Evolutionary conservation across 2,888 invertebrate species (phyloP).

Genomic region (Apamea epomidion): DNA sequence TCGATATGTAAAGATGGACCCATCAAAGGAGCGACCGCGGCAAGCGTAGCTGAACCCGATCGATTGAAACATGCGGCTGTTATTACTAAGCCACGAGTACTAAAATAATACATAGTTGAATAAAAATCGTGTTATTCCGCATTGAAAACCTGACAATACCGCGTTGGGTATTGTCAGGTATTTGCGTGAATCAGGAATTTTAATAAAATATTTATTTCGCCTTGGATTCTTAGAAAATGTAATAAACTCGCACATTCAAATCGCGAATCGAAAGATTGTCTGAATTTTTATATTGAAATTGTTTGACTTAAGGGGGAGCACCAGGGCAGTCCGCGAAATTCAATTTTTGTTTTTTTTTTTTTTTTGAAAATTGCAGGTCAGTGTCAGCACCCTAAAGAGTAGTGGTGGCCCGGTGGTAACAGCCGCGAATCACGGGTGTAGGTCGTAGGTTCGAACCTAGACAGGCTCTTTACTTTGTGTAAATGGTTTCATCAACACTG

Average conservation of each 20-base stretch:
- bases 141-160: background rate
- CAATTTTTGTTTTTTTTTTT: no score
- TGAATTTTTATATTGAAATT: background rate
- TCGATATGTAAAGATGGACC: no score
- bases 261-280: background rate
- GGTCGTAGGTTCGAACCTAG: no score
- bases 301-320: background rate
- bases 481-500: no score
- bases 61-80: background rate
- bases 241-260: background rate
- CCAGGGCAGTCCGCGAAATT: no score
- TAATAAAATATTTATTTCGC: background rate
- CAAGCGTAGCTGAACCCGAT: background rate
- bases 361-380: no score
- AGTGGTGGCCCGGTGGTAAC: no score
- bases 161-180: no score
- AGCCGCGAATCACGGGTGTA: no score
- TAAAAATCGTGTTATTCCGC: background rate
- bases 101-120: background rate
- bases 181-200: background rate
- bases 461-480: no score
- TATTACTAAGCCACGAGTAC: background rate
- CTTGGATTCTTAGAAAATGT: background rate
- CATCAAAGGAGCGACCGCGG: no score
- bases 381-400: no score